Evolutionary conservation across 2,888 invertebrate species (phyloP), one percentile per base, ranked within the genome.

Genomic region (Pyrrhia umbra): DNA sequence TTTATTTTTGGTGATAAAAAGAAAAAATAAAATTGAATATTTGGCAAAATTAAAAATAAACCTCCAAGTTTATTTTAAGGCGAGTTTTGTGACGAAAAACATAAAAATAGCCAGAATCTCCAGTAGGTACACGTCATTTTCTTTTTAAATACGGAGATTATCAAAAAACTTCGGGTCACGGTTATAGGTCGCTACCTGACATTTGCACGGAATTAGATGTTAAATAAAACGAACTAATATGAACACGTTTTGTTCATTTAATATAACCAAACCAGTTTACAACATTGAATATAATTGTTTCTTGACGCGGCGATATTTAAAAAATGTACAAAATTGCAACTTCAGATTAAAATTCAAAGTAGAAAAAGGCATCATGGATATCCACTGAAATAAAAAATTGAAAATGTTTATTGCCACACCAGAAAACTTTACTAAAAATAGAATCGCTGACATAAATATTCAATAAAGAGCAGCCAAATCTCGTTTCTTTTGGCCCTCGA

Each of bases 121-220:
- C 37, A n/a, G 37, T 34, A 42, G 1, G 25, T 20, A 21, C 20
- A 18, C 10, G 27, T 5, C 2, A 15, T 45, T 30, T 34, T 56
- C 0, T 40, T 63, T 55, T 68, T 30, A 23, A 5, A 16, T 20
- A 20, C 6, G 27, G 21, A n/a, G 15, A 39, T 37, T 51, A 42
- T 37, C 21, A 27, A n/a, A 47, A 69, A 16, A 57, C 39, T 6
- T 20, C 2, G 58, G 45, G 39, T 65, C 58, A 51, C 18, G 64
- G 51, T 47, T 47, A 39, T 43, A 64, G 65, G 58, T 69, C 49
- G 25, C 15, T 13, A 40, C 15, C 43, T 65, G 68, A 54, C 71
- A 58, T 69, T 69, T 70, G 34, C 27, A 63, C 4, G 6, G 46
- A 57, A 57, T 70, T 64, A 49, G 23, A 43, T 43, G 20, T 47